Conservation (phyloP, 2,888 invertebrate species). For the Odontothrips loti region DNA sequence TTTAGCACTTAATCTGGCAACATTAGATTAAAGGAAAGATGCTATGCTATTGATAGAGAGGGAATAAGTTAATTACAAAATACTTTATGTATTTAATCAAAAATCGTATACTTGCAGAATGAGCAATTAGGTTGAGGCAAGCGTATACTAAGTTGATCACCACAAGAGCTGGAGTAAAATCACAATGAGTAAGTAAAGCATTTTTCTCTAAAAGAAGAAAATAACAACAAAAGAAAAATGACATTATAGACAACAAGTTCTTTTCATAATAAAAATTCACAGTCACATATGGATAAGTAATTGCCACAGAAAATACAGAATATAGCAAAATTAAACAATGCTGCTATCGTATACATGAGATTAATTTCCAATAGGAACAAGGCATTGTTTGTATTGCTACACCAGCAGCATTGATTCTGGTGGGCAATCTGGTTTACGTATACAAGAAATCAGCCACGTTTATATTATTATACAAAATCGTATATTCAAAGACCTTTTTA, state of each 20-base stretch:
- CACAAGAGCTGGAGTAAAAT: not conserved
- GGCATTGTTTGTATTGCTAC: conserved; percentile 1
- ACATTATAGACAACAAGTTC: not conserved
- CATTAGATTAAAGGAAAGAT: not conserved
- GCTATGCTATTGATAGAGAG: not conserved
- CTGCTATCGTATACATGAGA: conserved; percentile 7
- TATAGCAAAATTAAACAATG: conserved; percentile 15
- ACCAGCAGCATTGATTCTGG: not conserved
- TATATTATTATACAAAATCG: not conserved
- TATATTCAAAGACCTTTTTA: not conserved
- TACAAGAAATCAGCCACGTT: not conserved
- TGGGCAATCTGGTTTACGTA: not conserved
- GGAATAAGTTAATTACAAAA: conserved; percentile 7
- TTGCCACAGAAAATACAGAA: not conserved
- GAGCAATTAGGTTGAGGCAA: conserved; percentile 19
- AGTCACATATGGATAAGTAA: conserved; percentile 15
- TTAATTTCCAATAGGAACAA: not conserved
- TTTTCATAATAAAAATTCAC: conserved; percentile 8
- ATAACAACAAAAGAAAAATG: not conserved
- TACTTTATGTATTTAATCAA: not conserved
- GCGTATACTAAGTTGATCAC: conserved; percentile 8
- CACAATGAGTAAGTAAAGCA: not conserved
- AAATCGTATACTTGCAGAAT: conserved; percentile 14
- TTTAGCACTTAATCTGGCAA: not conserved
- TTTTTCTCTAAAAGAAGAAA: not conserved